phyloP scores from a whole-genome alignment of 2,113 vertebrate species.

The Psettodes erumei region DNA sequence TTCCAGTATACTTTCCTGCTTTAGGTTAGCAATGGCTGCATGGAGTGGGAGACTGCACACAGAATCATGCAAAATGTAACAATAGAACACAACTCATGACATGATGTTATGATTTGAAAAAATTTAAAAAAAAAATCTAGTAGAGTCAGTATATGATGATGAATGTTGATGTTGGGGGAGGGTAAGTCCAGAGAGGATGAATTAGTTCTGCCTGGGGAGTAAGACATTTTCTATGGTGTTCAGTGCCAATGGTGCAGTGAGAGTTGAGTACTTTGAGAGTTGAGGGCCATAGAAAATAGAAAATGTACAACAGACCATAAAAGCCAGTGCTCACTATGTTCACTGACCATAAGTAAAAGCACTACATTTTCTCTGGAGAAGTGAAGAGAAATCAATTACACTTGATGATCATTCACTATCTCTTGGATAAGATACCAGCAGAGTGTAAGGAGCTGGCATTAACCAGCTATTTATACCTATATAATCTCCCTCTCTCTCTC shows the following conservation, averaged over 20 bases:
- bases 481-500: no score
- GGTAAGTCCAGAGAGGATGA: conserved; percentile 19
- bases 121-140: no score
- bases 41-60: neutral
- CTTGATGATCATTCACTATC: neutral
- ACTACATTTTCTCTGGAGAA: neutral
- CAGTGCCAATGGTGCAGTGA: conserved; percentile 41
- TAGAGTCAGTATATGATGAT: neutral
- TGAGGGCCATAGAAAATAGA: conserved; percentile 13
- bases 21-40: neutral
- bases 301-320: conserved; percentile 37
- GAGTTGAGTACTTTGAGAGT: conserved; percentile 11
- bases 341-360: conserved; percentile 53
- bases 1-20: neutral
- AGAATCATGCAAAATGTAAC: neutral
- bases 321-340: conserved; percentile 35
- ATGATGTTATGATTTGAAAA: neutral
- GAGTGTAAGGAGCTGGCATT: neutral
- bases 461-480: neutral
- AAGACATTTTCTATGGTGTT: conserved; percentile 37
- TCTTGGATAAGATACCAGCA: neutral
- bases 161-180: conserved; percentile 35
- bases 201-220: conserved; percentile 34
- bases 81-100: neutral
- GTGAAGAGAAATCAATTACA: conserved; percentile 21